Percentiles rank a stretch among this genome's conserved stretches.
Conservation (phyloP, 2,888 invertebrate species). For the Lasioglossum pauxillum region DNA sequence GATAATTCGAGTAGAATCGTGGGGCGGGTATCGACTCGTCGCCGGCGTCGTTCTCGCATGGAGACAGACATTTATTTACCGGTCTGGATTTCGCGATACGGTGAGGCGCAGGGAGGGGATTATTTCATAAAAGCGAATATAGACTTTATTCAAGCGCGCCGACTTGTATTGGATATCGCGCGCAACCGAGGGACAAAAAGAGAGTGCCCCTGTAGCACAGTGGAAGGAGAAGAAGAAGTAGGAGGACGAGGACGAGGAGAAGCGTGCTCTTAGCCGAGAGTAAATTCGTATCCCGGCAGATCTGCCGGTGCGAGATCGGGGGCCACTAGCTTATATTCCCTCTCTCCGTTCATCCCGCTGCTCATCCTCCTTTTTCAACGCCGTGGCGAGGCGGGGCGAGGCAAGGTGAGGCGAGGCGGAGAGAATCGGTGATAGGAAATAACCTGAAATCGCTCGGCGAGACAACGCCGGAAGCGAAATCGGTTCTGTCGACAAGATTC, state of each 20-base stretch:
- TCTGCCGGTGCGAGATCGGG: conserved; percentile 41
- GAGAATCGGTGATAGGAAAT: conserved; percentile 72
- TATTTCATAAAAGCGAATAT: conserved; percentile 40
- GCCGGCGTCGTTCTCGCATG: not conserved
- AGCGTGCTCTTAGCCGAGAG: conserved; percentile 52
- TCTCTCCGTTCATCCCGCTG: not conserved
- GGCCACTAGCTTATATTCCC: conserved; percentile 42
- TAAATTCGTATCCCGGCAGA: conserved; percentile 68
- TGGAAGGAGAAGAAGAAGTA: not conserved
- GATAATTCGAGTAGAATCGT: not conserved
- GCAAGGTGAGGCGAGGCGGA: conserved; percentile 13
- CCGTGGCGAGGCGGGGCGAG: not conserved
- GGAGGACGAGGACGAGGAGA: not conserved
- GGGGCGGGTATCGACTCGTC: conserved; percentile 1
- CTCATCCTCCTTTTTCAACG: not conserved
- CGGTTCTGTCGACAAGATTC: conserved; percentile 70
- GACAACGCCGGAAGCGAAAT: conserved; percentile 67
- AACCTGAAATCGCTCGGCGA: conserved; percentile 66
- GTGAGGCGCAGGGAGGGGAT: not conserved
- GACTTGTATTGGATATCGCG: conserved; percentile 28
- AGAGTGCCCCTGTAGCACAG: not conserved
- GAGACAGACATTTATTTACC: conserved; percentile 27
- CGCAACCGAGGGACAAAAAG: conserved; percentile 27
- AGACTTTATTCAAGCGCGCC: conserved; percentile 41
- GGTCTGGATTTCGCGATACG: conserved; percentile 15